Evolutionary conservation across 1,140 invertebrate genomes (phyloP).

Genomic region (Zophobas morio): DNA sequence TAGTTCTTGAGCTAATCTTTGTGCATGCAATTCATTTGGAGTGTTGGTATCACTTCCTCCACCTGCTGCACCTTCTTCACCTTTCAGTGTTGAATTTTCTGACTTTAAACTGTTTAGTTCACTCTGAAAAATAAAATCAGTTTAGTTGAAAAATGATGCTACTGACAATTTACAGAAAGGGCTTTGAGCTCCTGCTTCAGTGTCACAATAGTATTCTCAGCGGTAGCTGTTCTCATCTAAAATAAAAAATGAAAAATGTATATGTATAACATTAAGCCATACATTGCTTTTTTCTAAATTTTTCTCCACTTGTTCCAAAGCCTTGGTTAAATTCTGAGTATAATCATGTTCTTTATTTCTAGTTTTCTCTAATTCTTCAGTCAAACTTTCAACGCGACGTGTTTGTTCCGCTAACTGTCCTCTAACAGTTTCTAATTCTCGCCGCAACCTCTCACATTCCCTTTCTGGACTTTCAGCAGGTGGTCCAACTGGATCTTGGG

Average conservation of each 20-base stretch:
- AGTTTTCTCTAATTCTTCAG: slow-evolving; percentile 71
- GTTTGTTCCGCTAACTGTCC: slow-evolving; percentile 71
- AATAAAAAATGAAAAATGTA: slow-evolving; percentile 56
- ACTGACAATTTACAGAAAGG: slow-evolving; percentile 70
- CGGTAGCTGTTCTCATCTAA: slow-evolving; percentile 71
- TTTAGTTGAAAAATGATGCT: background rate
- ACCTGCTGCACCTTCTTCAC: slow-evolving; percentile 62
- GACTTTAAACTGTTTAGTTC: slow-evolving; percentile 66
- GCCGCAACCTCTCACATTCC: slow-evolving; percentile 71
- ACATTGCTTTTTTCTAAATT: slow-evolving; percentile 74
- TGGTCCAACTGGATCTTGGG: slow-evolving; percentile 64
- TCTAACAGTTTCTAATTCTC: slow-evolving; percentile 71
- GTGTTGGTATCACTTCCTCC: slow-evolving; percentile 61
- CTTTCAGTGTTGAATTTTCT: slow-evolving; percentile 69
- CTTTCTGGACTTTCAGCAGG: slow-evolving; percentile 69
- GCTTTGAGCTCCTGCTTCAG: slow-evolving; percentile 74
- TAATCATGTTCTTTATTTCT: slow-evolving; percentile 70
- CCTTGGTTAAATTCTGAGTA: slow-evolving; percentile 69
- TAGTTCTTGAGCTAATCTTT: slow-evolving; percentile 72
- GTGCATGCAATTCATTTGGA: slow-evolving; percentile 60
- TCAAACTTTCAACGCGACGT: slow-evolving; percentile 69
- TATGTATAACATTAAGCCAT: slow-evolving; percentile 53
- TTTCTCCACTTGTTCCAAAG: slow-evolving; percentile 74
- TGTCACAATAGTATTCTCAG: slow-evolving; percentile 71
- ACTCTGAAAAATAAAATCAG: slow-evolving; percentile 59